Evolutionary conservation across 1,140 invertebrate genomes (phyloP).

Genomic region (Leptopilina boulardi): DNA sequence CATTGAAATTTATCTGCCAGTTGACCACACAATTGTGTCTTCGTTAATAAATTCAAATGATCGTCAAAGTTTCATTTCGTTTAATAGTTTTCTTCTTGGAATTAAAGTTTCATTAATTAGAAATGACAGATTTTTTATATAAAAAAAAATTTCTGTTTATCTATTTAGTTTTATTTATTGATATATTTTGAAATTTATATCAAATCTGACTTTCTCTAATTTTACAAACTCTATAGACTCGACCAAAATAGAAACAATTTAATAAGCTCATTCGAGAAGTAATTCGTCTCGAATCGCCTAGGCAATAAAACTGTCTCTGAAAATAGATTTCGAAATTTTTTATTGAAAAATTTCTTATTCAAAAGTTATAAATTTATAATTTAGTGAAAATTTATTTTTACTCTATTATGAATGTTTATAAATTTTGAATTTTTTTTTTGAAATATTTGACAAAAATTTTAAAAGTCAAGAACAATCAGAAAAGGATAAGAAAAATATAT

Average conservation of each 20-base stretch:
- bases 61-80: conserved; percentile 38
- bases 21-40: conserved; percentile 56
- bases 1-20: conserved; percentile 45
- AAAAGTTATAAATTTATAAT: no score
- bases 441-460: neutral
- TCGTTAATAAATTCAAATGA: conserved; percentile 49
- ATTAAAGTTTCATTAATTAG: neutral
- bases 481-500: neutral
- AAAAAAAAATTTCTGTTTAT: no score
- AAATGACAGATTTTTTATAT: no score
- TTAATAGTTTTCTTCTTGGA: neutral
- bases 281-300: conserved; percentile 25
- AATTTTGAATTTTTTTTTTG: neutral
- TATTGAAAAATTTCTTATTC: no score
- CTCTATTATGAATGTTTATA: no score
- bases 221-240: neutral
- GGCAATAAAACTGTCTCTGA: neutral
- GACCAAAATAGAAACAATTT: conserved; percentile 23
- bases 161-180: neutral
- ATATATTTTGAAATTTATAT: neutral
- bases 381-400: no score
- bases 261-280: conserved; percentile 20
- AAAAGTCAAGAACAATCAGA: neutral
- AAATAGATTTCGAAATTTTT: neutral
- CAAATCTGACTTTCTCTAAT: neutral